Percentiles rank a stretch among this genome's conserved stretches.
Conservation (phyloP, 2,113 vertebrate species). For the Muscicapa adusta region DNA sequence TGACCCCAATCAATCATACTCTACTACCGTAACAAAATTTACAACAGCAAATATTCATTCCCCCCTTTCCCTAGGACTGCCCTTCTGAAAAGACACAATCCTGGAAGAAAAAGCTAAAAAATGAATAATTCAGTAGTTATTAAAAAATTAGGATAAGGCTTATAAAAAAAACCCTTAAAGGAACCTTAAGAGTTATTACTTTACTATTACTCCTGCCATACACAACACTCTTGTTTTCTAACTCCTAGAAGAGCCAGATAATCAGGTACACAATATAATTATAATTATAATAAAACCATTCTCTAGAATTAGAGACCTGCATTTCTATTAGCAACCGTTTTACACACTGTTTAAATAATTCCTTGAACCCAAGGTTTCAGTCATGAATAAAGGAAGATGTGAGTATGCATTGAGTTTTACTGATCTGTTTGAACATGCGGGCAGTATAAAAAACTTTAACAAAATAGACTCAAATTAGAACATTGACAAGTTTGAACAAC, state of each 20-base stretch:
- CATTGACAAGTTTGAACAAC: background rate
- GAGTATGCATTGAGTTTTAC: background rate
- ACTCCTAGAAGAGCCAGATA: background rate
- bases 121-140: background rate
- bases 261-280: background rate
- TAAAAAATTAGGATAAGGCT: background rate
- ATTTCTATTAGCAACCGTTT: background rate
- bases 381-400: background rate
- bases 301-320: background rate
- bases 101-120: background rate
- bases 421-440: background rate
- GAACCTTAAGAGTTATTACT: background rate
- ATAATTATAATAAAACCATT: background rate
- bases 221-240: background rate
- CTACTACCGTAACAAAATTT: background rate
- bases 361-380: background rate
- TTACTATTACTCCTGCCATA: background rate
- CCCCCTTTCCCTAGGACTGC: background rate
- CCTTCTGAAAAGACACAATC: background rate
- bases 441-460: background rate
- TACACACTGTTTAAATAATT: background rate
- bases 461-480: background rate
- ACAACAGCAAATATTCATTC: background rate
- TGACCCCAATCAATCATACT: background rate
- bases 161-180: background rate